Evolutionary conservation across 2,113 vertebrate genomes (phyloP).

Genomic region (Pollimyrus isidori): DNA sequence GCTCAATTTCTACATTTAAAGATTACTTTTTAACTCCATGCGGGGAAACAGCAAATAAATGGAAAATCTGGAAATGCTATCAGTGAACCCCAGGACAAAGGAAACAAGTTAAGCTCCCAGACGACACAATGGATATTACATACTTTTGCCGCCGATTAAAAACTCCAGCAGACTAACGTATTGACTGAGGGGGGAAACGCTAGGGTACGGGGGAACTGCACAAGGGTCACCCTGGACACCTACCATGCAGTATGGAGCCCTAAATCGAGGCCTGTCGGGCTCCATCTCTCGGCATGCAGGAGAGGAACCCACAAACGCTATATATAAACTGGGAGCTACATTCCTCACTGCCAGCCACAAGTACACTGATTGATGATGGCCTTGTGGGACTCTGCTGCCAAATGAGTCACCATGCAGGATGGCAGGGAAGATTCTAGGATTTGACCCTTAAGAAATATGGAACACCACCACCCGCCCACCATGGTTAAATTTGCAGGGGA

Average conservation of each 20-base stretch:
- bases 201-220: neutral
- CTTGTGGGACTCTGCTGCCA: conserved; percentile 54
- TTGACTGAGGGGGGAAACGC: neutral
- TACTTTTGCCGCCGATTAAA: neutral
- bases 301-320: conserved; percentile 46
- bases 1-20: no score
- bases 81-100: neutral
- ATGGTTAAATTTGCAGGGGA: neutral
- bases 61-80: conserved; percentile 9
- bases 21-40: no score
- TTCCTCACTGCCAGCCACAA: conserved; percentile 35
- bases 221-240: conserved; percentile 9
- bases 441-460: neutral
- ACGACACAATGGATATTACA: neutral
- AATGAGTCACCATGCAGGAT: conserved; percentile 45
- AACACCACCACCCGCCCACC: neutral
- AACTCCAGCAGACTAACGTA: neutral
- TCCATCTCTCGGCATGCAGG: conserved; percentile 26
- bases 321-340: conserved; percentile 53
- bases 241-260: neutral
- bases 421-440: neutral
- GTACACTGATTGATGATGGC: conserved; percentile 58
- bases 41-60: conserved; percentile 19
- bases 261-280: neutral
- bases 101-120: neutral